Conservation (phyloP, 2,113 vertebrate genomes). For the Chascanopsetta lugubris region DNA sequence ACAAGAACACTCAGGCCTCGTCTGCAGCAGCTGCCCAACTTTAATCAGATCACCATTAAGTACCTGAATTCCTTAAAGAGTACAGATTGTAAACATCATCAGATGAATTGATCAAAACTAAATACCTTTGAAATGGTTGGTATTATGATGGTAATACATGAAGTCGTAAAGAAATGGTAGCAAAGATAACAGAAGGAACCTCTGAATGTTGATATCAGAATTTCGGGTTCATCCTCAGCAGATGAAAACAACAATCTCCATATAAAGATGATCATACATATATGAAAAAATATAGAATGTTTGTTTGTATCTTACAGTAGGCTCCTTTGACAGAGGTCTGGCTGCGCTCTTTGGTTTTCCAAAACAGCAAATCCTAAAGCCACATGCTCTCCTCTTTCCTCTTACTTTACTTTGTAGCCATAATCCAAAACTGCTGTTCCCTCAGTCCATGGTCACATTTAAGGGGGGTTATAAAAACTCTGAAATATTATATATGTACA, state of each 20-base stretch:
- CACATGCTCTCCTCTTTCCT: not conserved
- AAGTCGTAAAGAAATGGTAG: no score
- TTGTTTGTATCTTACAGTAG: no score
- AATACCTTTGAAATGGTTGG: no score
- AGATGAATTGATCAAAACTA: not conserved
- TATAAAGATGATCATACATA: no score
- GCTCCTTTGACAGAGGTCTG: no score
- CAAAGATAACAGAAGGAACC: no score
- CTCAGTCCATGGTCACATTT: not conserved
- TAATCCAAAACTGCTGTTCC: not conserved
- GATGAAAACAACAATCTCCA: no score
- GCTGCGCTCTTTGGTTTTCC: not conserved
- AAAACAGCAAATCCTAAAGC: not conserved
- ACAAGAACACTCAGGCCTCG: constrained; percentile 10
- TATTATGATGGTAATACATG: no score
- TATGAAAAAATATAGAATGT: no score
- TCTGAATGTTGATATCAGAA: no score
- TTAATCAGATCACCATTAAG: not conserved
- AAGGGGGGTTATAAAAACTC: not conserved
- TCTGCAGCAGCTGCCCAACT: not conserved
- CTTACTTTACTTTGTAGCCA: not conserved
- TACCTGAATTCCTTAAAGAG: not conserved
- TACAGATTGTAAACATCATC: not conserved
- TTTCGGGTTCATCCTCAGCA: no score
- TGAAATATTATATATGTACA: not conserved